These are phyloP conservation scores for Drosophila pullipes DNA, from an alignment of 2,888 invertebrate genomes.

Conservation along the genomic window DNA sequence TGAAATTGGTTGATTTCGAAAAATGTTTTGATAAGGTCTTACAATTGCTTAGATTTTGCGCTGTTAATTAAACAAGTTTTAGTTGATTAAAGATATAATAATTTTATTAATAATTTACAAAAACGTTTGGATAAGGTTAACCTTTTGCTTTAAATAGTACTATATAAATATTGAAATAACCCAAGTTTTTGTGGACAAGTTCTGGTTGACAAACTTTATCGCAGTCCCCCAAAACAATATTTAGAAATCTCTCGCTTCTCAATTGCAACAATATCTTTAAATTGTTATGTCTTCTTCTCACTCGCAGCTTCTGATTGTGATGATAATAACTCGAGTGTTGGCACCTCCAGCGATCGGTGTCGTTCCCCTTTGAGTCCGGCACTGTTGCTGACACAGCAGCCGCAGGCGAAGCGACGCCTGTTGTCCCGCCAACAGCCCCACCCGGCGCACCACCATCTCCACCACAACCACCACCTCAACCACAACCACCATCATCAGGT, in stretches of 20 bases:
- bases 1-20: background rate
- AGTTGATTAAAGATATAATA: background rate
- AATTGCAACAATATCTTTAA: slow-evolving; percentile 9
- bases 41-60: background rate
- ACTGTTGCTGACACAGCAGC: slow-evolving; percentile 59
- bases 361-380: slow-evolving; percentile 83
- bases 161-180: background rate
- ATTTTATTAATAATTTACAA: background rate
- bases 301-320: slow-evolving; percentile 84
- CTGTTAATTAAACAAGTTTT: background rate
- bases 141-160: background rate
- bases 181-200: background rate
- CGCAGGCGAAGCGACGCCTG: slow-evolving; percentile 71
- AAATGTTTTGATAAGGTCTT: background rate
- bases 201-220: fast-evolving
- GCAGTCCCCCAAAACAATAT: background rate
- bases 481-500: slow-evolving; percentile 53
- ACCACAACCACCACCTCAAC: slow-evolving; percentile 50
- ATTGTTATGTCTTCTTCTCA: background rate
- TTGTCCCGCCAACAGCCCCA: slow-evolving; percentile 60
- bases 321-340: slow-evolving; percentile 84
- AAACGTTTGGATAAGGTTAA: background rate
- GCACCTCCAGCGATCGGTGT: slow-evolving; percentile 84
- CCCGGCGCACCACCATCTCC: slow-evolving; percentile 70
- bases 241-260: background rate